These are phyloP conservation scores for Drepana falcataria DNA, from an alignment of 2,888 invertebrate species.

Conservation along the genomic window DNA sequence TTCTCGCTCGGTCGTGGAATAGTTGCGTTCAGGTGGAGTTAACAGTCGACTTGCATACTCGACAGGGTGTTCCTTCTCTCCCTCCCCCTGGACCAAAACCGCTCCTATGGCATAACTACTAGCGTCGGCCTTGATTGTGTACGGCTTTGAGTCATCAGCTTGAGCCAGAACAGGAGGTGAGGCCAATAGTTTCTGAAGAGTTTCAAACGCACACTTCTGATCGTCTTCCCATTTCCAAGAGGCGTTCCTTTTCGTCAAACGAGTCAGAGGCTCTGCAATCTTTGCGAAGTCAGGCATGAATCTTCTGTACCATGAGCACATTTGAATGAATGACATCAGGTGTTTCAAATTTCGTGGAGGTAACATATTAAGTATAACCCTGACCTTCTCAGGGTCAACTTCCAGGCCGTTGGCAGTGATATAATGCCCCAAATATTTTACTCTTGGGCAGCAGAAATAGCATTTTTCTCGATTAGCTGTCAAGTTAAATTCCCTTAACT, in stretches of 20 bases:
- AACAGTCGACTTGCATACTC: conserved; percentile 23
- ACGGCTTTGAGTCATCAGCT: not conserved
- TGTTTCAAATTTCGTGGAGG: conserved; percentile 7
- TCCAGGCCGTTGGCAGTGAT: conserved; percentile 7
- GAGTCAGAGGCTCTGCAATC: conserved; percentile 13
- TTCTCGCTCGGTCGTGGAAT: conserved; percentile 27
- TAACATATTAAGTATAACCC: conserved; percentile 4
- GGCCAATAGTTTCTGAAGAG: conserved; percentile 4
- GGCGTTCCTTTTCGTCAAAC: conserved; percentile 11
- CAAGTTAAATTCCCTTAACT: not conserved
- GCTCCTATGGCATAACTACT: not conserved
- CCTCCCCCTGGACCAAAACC: not conserved
- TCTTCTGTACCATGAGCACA: conserved; percentile 21
- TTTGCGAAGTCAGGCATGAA: conserved; percentile 18
- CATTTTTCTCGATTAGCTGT: conserved; percentile 5
- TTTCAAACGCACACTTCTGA: conserved; percentile 8
- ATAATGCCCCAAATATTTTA: conserved; percentile 10
- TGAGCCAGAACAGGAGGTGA: conserved; percentile 10
- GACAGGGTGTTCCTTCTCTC: conserved; percentile 1
- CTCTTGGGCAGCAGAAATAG: conserved; percentile 8
- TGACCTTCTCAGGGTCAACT: conserved; percentile 7
- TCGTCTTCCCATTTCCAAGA: conserved; percentile 11
- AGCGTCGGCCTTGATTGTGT: not conserved
- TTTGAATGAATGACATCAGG: conserved; percentile 12
- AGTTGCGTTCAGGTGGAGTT: conserved; percentile 34